These are phyloP conservation scores for Sarotherodon lohbergeri DNA, from an alignment of 2,113 vertebrate species.

Conservation along the genomic window DNA sequence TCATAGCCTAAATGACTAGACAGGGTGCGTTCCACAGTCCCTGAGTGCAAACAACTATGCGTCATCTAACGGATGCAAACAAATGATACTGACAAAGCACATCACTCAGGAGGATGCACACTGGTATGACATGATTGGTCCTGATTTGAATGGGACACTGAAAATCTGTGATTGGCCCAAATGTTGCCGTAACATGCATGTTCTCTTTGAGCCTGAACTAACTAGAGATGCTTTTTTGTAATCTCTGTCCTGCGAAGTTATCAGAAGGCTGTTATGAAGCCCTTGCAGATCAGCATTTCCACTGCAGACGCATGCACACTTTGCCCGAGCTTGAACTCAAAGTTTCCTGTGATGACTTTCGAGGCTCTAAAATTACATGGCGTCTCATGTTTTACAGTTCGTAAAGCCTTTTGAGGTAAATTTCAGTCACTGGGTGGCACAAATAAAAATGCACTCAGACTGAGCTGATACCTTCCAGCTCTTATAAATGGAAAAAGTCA, in stretches of 20 bases:
- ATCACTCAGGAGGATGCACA: not conserved
- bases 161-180: not conserved
- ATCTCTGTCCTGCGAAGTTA: not conserved
- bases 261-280: not conserved
- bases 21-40: conserved; percentile 11
- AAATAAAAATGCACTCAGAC: not conserved
- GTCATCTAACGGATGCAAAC: conserved; percentile 7
- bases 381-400: not conserved
- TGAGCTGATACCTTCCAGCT: not conserved
- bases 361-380: not conserved
- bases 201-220: not conserved
- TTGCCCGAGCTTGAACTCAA: not conserved
- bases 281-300: not conserved
- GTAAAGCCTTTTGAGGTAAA: not conserved
- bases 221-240: not conserved
- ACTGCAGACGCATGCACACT: not conserved
- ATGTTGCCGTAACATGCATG: not conserved
- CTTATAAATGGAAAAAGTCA: conserved; percentile 1
- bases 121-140: not conserved
- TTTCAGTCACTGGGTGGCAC: not conserved
- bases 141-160: not conserved
- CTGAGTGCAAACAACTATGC: conserved; percentile 6
- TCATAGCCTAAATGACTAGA: not conserved
- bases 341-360: not conserved
- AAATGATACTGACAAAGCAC: not conserved